Base-by-base conservation (phyloP, 1,140 invertebrate genomes). In the Nomia melanderi region DNA sequence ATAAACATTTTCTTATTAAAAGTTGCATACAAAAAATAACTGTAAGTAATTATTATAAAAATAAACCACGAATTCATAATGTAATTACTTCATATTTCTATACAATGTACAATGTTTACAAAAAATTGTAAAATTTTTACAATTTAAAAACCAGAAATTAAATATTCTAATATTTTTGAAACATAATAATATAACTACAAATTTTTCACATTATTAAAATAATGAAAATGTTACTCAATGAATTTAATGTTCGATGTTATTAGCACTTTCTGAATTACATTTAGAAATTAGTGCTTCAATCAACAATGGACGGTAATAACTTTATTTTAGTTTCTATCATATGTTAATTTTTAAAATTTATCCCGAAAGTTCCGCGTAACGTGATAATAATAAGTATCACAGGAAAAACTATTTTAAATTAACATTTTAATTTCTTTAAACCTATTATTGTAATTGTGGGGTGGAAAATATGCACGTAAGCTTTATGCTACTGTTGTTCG, bases 201-300 rank as follows among this genome's bases (percentile, higher is more conserved):
- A 20, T 65, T 54, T 67, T 23, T 36, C 8, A 3, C 20, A 20
- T 36, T 7, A 11, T 33, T 67, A 14, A 36, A 53, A 67, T 67
- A 67, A 67, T 53, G 14, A 67, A 17, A 67, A 31, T 6, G 31
- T 7, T n/a, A 29, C 17, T 11, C 17, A 54, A 57, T 41, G 33
- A 69, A 69, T 69, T 69, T 57, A 69, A 23, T 17, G 53, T 39
- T 17, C n/a, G 50, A 56, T 20, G 20, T 69, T 6, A n/a, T 39
- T 56, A n/a, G 33, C 33, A 14, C 53, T 36, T 27, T n/a, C 14
- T 25, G 36, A 39, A 69, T 69, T 69, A 27, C 9, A 69, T 39
- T 17, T 39, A 69, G 25, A 23, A 36, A 54, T 56, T 29, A 69
- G 25, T 56, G 17, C 33, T 39, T n/a, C 25, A 56, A 57, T 29